Evolutionary conservation across 2,888 invertebrate species (phyloP), one percentile per base, ranked within the genome.

Genomic region (Eupithecia centaureata): DNA sequence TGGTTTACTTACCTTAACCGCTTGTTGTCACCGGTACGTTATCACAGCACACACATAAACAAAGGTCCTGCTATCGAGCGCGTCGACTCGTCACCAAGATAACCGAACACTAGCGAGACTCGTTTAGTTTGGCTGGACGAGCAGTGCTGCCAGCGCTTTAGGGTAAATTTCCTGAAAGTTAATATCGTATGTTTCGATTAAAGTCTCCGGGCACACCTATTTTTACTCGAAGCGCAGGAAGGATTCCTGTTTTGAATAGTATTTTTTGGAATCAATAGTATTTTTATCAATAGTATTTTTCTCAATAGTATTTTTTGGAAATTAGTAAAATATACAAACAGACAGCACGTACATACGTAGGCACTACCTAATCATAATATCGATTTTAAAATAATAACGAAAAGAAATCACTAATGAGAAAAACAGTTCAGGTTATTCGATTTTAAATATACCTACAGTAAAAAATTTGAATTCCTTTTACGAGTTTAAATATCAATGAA

Each of bases 21-120:
- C 73, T 74, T 73, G 71, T 76, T 79, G 77, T 78, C 76, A 77
- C 79, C 80, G 76, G 79, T 77, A 83, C 82, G 82, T 85, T 91
- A 89, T 90, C 91, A 90, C 89, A 82, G 76, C 76, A 77, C 82
- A 77, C 83, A 83, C 73, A 82, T 85, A 85, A 85, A 87, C 86
- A 88, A 84, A 63, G 68, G 59, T 65, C 63, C 59, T 69, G 67
- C 66, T 69, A 66, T 72, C 76, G 75, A 76, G 71, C 72, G 71
- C 78, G 66, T 77, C 65, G 22, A 54, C 74, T 78, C 79, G 74
- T 77, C 77, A 74, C 69, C 74, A 80, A 85, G 85, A 88, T 88
- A 84, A 86, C 84, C 70, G 42, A 72, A 64, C 58, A 67, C 72
- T 68, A 73, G 71, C 73, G 68, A 65, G 67, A 62, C 72, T 73